Conservation (phyloP, 2,888 invertebrate genomes). For the Polymixis flavicincta region DNA sequence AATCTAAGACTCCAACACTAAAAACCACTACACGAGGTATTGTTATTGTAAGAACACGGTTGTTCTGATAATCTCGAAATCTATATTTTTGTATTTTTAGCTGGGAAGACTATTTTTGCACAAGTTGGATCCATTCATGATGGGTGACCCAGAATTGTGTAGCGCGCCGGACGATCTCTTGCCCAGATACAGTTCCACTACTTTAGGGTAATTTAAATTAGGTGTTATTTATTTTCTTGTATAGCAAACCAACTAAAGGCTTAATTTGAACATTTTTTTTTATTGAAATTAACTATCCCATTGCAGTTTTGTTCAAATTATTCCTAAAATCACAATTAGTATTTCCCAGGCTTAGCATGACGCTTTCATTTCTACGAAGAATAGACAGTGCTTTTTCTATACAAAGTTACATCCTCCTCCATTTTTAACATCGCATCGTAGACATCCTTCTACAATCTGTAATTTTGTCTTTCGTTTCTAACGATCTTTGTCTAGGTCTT, state of each 20-base stretch:
- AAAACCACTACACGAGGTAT: background rate
- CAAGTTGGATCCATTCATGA: slow-evolving; percentile 82
- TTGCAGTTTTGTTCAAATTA: background rate
- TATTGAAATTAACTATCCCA: background rate
- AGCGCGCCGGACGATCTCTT: slow-evolving; percentile 62
- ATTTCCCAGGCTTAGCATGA: too few species aligned
- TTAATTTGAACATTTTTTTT: background rate
- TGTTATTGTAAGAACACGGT: background rate
- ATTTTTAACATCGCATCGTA: too few species aligned
- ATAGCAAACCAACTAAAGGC: background rate
- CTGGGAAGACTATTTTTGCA: slow-evolving; percentile 79
- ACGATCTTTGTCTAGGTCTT: too few species aligned
- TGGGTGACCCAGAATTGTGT: slow-evolving; percentile 58
- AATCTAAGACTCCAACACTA: background rate
- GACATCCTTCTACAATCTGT: too few species aligned
- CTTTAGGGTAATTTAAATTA: slow-evolving; percentile 71
- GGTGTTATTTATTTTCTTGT: background rate
- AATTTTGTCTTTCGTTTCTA: too few species aligned
- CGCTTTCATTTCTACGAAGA: too few species aligned
- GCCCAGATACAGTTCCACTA: slow-evolving; percentile 74
- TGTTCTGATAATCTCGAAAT: background rate
- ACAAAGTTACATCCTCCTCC: too few species aligned
- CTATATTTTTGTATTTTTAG: slow-evolving; percentile 67
- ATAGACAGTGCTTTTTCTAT: too few species aligned
- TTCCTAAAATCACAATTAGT: background rate